Base-by-base conservation (phyloP, 2,888 invertebrate genomes). In the Chrysotoxum bicinctum region DNA sequence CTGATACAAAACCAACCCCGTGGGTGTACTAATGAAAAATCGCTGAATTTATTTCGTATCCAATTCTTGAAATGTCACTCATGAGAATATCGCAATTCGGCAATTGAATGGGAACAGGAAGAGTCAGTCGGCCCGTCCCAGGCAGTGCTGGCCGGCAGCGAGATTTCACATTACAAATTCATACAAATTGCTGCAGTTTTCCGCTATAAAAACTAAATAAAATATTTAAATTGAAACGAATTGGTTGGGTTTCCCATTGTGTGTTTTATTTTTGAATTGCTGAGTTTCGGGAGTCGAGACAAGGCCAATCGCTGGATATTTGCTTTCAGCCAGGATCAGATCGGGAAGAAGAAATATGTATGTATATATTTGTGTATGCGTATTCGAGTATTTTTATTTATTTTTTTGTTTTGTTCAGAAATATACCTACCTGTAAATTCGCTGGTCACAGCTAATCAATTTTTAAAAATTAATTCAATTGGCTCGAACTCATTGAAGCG, bases 391-490 rank as follows among this genome's bases (percentile, higher is more conserved):
- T 58, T 62, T 64, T 64, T 64, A 64, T 84, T 84, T 85, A 70
- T 52, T 50, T 37, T 64, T 45, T 32, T 32, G 1, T 54, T 21
- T 16, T 26, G 10, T 16, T 62, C 62, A 43, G 26, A 43, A 26
- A 23, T 26, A 23, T 26, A 26, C 64, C 21, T 76, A 70, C 87
- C 66, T 85, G 68, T 76, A 76, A 70, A 78, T 78, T 62, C 43
- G 35, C 64, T 75, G 87, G 87, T 87, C 87, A 86, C 87, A 88
- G 89, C 90, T 91, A 90, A 91, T 91, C 90, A 91, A 91, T 91
- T 90, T 91, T 91, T 89, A 90, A 90, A 90, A 91, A 90, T 91
- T 90, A 91, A 91, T 91, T 91, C 91, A 91, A 91, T 91, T 90
- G 89, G 89, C 90, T 89, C 89, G 89, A 89, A 91, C 87, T 89